phyloP scores from a whole-genome alignment of 2,888 invertebrate genomes.

The Chalcis sispes region DNA sequence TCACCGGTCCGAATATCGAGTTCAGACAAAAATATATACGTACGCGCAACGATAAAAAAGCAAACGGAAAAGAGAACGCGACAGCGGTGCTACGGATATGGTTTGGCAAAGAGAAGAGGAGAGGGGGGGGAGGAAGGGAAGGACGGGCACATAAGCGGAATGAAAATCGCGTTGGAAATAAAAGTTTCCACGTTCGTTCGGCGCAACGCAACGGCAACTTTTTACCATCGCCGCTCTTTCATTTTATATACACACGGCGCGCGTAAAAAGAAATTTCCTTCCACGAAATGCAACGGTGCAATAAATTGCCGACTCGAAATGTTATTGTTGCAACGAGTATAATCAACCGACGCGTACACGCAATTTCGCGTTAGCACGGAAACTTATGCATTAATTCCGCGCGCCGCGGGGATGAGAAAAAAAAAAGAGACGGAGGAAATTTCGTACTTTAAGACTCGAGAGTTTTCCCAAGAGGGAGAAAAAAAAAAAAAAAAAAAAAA shows the following conservation, averaged over 20 bases:
- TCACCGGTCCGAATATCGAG: too few species aligned
- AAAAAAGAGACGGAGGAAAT: background rate
- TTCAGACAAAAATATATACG: too few species aligned
- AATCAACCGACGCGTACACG: slow-evolving; percentile 31
- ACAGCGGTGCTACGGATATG: too few species aligned
- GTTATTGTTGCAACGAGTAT: slow-evolving; percentile 23
- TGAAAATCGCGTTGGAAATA: slow-evolving; percentile 38
- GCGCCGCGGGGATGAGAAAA: background rate
- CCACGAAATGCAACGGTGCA: slow-evolving; percentile 44
- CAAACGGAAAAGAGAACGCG: background rate
- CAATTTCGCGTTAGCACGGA: background rate
- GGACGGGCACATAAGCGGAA: slow-evolving; percentile 1
- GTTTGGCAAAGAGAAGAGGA: slow-evolving; percentile 7
- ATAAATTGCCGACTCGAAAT: slow-evolving; percentile 45
- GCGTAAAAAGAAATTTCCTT: slow-evolving; percentile 25
- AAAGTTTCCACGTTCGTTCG: slow-evolving; percentile 12
- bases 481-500: too few species aligned
- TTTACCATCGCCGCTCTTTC: background rate
- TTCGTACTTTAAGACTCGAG: background rate
- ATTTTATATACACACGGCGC: background rate
- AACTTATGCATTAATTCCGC: slow-evolving; percentile 50
- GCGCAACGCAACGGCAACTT: background rate
- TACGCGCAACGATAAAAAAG: background rate
- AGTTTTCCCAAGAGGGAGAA: background rate
- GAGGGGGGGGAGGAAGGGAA: background rate